Conservation (phyloP, 2,113 vertebrate genomes). For the Ranitomeya imitator region DNA sequence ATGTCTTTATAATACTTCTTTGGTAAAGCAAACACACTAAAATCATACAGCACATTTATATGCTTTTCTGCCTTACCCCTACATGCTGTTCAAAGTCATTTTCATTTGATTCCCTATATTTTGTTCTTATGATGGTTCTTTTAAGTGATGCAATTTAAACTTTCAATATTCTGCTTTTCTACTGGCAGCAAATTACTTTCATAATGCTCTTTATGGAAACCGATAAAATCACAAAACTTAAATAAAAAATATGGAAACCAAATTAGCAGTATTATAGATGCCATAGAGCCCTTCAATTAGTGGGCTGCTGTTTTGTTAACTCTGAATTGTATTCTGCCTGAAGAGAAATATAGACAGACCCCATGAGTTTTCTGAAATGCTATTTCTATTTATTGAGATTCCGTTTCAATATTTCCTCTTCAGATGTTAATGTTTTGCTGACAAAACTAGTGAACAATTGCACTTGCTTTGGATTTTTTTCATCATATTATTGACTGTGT, state of each 20-base stretch:
- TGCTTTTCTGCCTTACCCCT: neutral
- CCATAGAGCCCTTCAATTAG: slow-evolving; percentile 69
- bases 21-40: slow-evolving; percentile 24
- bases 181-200: slow-evolving; percentile 33
- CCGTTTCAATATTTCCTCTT: slow-evolving; percentile 63
- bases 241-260: slow-evolving; percentile 62
- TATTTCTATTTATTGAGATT: slow-evolving; percentile 71
- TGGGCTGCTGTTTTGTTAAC: slow-evolving; percentile 62
- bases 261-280: slow-evolving; percentile 60
- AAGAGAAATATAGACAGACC: slow-evolving; percentile 56
- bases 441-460: slow-evolving; percentile 64
- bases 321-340: slow-evolving; percentile 61
- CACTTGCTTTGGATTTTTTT: slow-evolving; percentile 67
- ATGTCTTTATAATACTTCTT: slow-evolving; percentile 5
- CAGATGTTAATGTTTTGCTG: slow-evolving; percentile 60
- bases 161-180: slow-evolving; percentile 37
- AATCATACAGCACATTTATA: slow-evolving; percentile 20
- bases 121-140: slow-evolving; percentile 9
- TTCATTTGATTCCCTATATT: slow-evolving; percentile 41
- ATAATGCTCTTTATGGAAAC: slow-evolving; percentile 65
- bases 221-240: slow-evolving; percentile 67
- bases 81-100: slow-evolving; percentile 37
- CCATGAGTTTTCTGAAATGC: slow-evolving; percentile 61
- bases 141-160: slow-evolving; percentile 42
- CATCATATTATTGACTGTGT: slow-evolving; percentile 72